These are phyloP conservation scores for Drosophila ficusphila DNA, from an alignment of 1,140 invertebrate species.

Conservation along the genomic window DNA sequence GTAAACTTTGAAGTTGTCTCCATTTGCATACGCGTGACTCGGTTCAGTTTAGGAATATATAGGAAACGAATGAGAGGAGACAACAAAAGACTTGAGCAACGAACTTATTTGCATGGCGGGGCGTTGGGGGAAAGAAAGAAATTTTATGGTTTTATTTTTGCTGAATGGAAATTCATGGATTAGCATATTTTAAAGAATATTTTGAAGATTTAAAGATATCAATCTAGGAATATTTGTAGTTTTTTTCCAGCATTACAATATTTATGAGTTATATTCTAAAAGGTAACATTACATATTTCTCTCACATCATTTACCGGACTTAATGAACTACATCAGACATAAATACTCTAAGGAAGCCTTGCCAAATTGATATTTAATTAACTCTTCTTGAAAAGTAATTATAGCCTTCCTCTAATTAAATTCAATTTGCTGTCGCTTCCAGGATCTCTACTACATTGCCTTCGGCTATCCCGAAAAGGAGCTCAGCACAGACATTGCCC, in stretches of 20 bases:
- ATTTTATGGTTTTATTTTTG: constrained; percentile 22
- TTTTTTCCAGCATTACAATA: too few species aligned
- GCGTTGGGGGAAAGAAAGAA: not conserved
- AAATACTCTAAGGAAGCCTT: not conserved
- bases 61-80: constrained; percentile 14
- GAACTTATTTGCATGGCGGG: constrained; percentile 39
- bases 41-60: constrained; percentile 10
- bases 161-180: not conserved
- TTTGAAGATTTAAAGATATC: too few species aligned
- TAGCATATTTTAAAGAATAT: not conserved
- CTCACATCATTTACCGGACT: not conserved
- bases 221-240: too few species aligned
- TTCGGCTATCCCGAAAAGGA: constrained; percentile 86
- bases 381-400: not conserved
- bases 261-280: too few species aligned
- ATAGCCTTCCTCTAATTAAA: constrained; percentile 18
- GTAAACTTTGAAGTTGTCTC: constrained; percentile 28
- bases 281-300: too few species aligned
- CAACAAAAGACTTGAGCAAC: constrained; percentile 43
- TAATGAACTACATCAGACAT: not conserved
- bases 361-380: constrained; percentile 27
- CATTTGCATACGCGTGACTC: constrained; percentile 50
- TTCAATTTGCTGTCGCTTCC: constrained; percentile 47
- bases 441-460: constrained; percentile 85
- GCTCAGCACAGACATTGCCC: constrained; percentile 89